A percentile compares a stretch with the other conserved stretches of the same genome.
Evolutionary conservation across 1,140 invertebrate species (phyloP).

Genomic region (Charaxes varanes): DNA sequence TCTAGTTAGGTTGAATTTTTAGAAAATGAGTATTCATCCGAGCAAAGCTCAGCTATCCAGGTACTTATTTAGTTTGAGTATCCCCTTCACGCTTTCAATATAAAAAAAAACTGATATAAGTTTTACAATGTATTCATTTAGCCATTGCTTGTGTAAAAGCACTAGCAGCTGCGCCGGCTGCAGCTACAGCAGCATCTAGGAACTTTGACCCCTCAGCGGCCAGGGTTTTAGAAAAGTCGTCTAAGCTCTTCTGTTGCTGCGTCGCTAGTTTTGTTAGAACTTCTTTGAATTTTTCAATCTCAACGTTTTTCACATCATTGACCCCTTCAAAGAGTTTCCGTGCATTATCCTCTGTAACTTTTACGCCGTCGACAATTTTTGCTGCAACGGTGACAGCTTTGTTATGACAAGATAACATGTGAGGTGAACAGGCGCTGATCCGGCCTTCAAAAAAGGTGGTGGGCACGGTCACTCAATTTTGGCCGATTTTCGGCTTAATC

Average conservation of each 20-base stretch:
- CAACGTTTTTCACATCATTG: conserved; percentile 23
- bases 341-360: conserved; percentile 32
- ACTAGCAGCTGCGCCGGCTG: conserved; percentile 6
- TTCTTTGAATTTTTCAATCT: conserved; percentile 35
- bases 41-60: no score
- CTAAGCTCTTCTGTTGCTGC: conserved; percentile 27
- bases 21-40: no score
- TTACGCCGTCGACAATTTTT: conserved; percentile 33
- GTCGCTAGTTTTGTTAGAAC: conserved; percentile 29
- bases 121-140: conserved; percentile 11
- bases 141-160: conserved; percentile 30
- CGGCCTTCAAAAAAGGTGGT: no score
- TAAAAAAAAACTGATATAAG: no score
- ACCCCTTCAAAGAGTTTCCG: conserved; percentile 30
- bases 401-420: no score
- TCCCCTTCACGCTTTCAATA: no score
- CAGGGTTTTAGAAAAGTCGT: conserved; percentile 27
- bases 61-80: no score
- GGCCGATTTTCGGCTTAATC: no score
- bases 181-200: conserved; percentile 21
- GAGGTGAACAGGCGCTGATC: no score
- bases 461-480: no score
- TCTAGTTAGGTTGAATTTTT: no score
- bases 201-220: conserved; percentile 26
- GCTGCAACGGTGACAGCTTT: no score